phyloP scores from a whole-genome alignment of 2,888 invertebrate genomes.

The Corbicula japonica region DNA sequence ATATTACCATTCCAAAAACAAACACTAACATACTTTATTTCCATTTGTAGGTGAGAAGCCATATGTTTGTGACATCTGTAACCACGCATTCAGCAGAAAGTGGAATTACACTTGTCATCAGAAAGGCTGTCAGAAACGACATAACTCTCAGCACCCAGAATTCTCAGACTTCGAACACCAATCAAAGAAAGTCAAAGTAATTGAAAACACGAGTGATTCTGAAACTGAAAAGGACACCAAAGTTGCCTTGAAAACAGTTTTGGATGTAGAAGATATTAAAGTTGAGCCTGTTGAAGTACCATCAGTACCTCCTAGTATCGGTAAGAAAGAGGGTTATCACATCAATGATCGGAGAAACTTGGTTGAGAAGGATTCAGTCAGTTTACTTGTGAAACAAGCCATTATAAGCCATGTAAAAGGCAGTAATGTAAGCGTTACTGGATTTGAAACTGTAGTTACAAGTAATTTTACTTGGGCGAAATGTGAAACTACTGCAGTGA shows the following conservation, averaged over 20 bases:
- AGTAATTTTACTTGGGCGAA: conserved; percentile 22
- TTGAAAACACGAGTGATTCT: too few species aligned
- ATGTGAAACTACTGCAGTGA: background rate
- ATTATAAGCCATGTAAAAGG: background rate
- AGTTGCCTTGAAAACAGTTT: too few species aligned
- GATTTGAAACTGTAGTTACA: background rate
- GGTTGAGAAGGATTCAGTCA: conserved; percentile 19
- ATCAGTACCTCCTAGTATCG: too few species aligned
- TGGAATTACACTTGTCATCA: conserved; percentile 61
- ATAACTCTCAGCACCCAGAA: conserved; percentile 9
- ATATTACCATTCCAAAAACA: too few species aligned
- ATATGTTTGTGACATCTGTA: conserved; percentile 55
- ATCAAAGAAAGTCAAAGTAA: too few species aligned
- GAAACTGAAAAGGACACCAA: too few species aligned
- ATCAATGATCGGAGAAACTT: conserved; percentile 3
- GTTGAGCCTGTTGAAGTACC: too few species aligned
- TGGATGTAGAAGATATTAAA: too few species aligned
- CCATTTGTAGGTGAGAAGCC: conserved; percentile 50
- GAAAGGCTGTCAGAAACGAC: conserved; percentile 52
- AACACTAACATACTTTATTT: background rate
- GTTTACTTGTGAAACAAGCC: background rate
- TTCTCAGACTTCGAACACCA: conserved; percentile 25
- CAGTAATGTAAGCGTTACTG: conserved; percentile 9
- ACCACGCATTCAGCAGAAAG: conserved; percentile 59
- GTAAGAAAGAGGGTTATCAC: too few species aligned